Base-by-base conservation (phyloP, 2,888 invertebrate genomes). In the Girardia tigrina region DNA sequence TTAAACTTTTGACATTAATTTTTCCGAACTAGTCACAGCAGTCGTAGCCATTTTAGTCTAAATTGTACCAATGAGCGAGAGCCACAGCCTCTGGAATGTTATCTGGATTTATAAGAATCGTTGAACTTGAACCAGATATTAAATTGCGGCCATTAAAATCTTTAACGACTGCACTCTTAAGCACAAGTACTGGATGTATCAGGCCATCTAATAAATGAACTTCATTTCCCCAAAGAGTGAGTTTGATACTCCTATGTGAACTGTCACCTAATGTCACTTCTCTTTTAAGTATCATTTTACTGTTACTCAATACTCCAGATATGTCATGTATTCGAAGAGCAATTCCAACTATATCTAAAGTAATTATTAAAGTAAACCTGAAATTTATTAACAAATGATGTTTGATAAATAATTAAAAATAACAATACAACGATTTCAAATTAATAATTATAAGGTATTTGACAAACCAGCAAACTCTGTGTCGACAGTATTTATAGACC, bases 31-130 rank as follows among this genome's bases (percentile, higher is more conserved):
- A n/a, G n/a, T n/a, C n/a, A n/a, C n/a, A n/a, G n/a, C n/a, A n/a
- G n/a, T n/a, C n/a, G n/a, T n/a, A n/a, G n/a, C n/a, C n/a, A n/a
- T n/a, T n/a, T n/a, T n/a, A n/a, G n/a, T n/a, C n/a, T n/a, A n/a
- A n/a, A n/a, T 91, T 92, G 83, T 88, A 97, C 98, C 98, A 98
- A 29, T 92, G 91, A 75, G 91, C 88, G 71, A 98, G 86, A 70
- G 83, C 87, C 82, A 92, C 90, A 0, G 92, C 90, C 81, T 92
- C 92, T 0, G 89, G 88, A 28, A 93, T 86, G 27, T 76, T 28
- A 12, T 12, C 16, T 8, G 76, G 76, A 42, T 28, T n/a, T 6
- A 76, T 28, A 4, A 76, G 20, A 2, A 76, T 12, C 6, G 75
- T 76, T 8, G 75, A 26, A 28, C 72, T 26, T 4, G 27, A 12